A percentile compares a stretch with the other conserved stretches of the same genome.
Conservation (phyloP, 2,888 invertebrate genomes). For the Eupithecia vulgata region DNA sequence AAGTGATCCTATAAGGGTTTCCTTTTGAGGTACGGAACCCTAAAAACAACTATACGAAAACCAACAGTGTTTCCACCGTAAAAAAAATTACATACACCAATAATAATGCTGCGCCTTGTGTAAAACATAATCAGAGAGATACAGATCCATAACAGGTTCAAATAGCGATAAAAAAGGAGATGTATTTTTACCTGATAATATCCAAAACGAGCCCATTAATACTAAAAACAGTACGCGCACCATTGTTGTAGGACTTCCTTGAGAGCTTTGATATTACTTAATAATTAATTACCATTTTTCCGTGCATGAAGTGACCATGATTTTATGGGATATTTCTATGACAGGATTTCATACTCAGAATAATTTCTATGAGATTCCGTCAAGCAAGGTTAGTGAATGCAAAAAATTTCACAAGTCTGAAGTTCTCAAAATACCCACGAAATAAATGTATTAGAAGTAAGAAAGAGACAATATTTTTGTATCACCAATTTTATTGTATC, state of each 20-base stretch:
- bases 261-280: neutral
- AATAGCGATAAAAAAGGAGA: neutral
- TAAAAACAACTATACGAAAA: neutral
- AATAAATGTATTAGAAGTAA: too few relatives aligned
- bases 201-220: constrained; percentile 7
- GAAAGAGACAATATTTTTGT: too few relatives aligned
- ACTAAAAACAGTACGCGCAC: constrained; percentile 19
- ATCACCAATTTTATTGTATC: too few relatives aligned
- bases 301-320: neutral
- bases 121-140: neutral
- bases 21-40: too few relatives aligned
- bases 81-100: neutral
- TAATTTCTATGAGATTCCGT: neutral
- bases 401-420: too few relatives aligned
- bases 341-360: neutral
- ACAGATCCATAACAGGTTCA: neutral
- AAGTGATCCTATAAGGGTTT: too few relatives aligned
- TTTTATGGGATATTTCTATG: neutral
- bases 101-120: neutral
- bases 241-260: constrained; percentile 9
- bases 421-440: too few relatives aligned
- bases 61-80: neutral
- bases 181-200: constrained; percentile 13
- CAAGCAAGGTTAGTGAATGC: too few relatives aligned
- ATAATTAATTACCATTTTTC: neutral